Base-by-base conservation (phyloP, 1,140 invertebrate genomes). In the Dreissena polymorpha region DNA sequence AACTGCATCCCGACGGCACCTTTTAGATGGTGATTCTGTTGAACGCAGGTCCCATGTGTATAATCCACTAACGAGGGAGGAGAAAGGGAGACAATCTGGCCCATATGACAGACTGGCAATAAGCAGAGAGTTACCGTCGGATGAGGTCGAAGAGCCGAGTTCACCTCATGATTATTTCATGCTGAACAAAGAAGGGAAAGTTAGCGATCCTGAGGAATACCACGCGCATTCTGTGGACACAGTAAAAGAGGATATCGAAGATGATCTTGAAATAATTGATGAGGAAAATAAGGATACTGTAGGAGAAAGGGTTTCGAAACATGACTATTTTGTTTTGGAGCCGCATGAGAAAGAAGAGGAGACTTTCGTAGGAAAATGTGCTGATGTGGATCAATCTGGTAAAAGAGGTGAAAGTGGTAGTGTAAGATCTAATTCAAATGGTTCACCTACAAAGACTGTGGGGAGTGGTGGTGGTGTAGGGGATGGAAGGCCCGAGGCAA, bases 261-360 rank as follows among this genome's bases (percentile, higher is more conserved):
- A 81, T 49, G 2, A 12, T 25, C 10, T 29, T 49, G 69, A 50
- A 53, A 57, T 70, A 25, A 55, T 63, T 10, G 67, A 73, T n/a
- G n/a, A n/a, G n/a, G n/a, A n/a, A n/a, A n/a, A n/a, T n/a, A n/a
- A n/a, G n/a, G n/a, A n/a, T n/a, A n/a, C n/a, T n/a, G n/a, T n/a
- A n/a, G n/a, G n/a, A n/a, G n/a, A n/a, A n/a, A n/a, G n/a, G n/a
- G n/a, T n/a, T n/a, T n/a, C n/a, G 71, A 65, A 50, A 29, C 79
- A 81, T 81, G 79, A 81, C n/a, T 81, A 81, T 63, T 81, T 81
- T 81, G 57, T 81, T 21, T 63, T 81, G 10, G 79, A 81, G 25
- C 79, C 79, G 64, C 79, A 81, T 73, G 13, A 81, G 39, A 81
- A 13, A 12, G 50, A 55, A 14, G 18, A 10, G 12, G 69, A 55